phyloP scores from a whole-genome alignment of 2,888 invertebrate species.

The Epinotia brunnichana region DNA sequence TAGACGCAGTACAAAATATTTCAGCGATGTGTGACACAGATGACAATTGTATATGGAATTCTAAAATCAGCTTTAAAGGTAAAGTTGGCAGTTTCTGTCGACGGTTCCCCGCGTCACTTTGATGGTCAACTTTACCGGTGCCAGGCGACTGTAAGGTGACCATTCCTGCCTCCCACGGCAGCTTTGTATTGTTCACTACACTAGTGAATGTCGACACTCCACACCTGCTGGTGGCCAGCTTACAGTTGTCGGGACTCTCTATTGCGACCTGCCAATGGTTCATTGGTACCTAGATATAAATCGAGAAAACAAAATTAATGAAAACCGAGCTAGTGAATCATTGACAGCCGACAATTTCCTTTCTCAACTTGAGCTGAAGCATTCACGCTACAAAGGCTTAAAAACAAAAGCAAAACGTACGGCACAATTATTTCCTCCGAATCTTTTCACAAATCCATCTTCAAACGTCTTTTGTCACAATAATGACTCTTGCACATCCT shows the following conservation, averaged over 20 bases:
- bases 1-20: constrained; percentile 4
- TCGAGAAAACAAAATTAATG: background rate
- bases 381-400: constrained; percentile 32
- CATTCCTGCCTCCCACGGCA: constrained; percentile 37
- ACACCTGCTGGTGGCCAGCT: constrained; percentile 31
- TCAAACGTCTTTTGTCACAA: constrained; percentile 4
- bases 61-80: constrained; percentile 36
- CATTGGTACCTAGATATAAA: constrained; percentile 38
- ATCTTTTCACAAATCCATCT: constrained; percentile 25
- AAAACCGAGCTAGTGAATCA: constrained; percentile 56
- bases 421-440: constrained; percentile 22
- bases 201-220: constrained; percentile 40
- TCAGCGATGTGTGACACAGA: background rate
- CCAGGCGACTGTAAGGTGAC: constrained; percentile 33
- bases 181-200: constrained; percentile 35
- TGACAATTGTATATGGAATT: constrained; percentile 14
- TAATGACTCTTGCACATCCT: constrained; percentile 51
- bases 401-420: constrained; percentile 17
- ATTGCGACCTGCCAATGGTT: constrained; percentile 72
- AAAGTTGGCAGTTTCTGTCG: constrained; percentile 37
- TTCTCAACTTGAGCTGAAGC: constrained; percentile 66
- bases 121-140: constrained; percentile 19
- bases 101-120: background rate
- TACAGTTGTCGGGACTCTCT: constrained; percentile 41
- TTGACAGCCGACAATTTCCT: constrained; percentile 71